Base-by-base conservation (phyloP, 2,797 vertebrate species). In the Mycteria americana region DNA sequence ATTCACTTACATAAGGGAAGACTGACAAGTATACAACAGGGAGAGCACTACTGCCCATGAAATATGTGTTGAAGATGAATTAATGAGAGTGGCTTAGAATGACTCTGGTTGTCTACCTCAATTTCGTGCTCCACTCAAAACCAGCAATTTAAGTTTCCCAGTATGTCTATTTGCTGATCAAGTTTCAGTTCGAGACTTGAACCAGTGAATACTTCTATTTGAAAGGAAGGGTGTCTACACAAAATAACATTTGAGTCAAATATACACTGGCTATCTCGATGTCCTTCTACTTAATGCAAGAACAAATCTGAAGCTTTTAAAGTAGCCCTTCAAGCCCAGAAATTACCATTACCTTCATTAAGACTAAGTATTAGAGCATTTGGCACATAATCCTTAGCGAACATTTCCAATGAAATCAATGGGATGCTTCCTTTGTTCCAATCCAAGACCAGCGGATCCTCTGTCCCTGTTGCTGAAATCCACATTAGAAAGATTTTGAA, bases 211-310 rank as follows among this genome's bases (percentile, higher is more conserved):
- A 43, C 8, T 76, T 68, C 30, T 43, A 11, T 57, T 64, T 3
- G 4, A 92, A 92, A 88, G 24, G 9, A 86, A 81, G 7, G 2
- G 5, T 39, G 5, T 62, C 45, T 57, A 39, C 30, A 62, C 31
- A 46, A 92, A 74, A 13, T 7, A 50, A 11, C 22, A 22, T 7
- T 76, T 33, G 33, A 88, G 37, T 80, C 53, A 74, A 82, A 70
- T 17, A 21, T 3, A n/a, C 7, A 9, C 7, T 22, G 18, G n/a
- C 48, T 48, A 56, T 64, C 46, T 79, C 0, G 0, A 50, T 50
- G 23, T 33, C 57, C 46, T 56, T 53, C 79, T 83, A 65, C 74
- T 50, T 54, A 80, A 70, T 16, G 25, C 33, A 91, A 46, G 37
- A 89, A 72, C 2, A 39, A 62, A 77, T n/a, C 51, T 2, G 13